These are phyloP conservation scores for Holcopasites calliopsidis DNA, from an alignment of 1,140 invertebrate genomes.

Conservation along the genomic window DNA sequence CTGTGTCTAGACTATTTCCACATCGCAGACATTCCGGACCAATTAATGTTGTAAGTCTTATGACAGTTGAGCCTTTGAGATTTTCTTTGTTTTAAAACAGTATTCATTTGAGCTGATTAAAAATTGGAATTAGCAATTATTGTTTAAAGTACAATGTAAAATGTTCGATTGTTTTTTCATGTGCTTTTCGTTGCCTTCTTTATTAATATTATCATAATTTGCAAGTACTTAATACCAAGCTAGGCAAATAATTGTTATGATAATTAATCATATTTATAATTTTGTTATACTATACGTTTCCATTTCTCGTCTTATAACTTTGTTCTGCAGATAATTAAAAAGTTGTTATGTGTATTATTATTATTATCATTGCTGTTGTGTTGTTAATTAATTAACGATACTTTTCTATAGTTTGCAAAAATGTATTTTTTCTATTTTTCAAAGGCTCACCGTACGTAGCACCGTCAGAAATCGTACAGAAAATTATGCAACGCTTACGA, in stretches of 20 bases:
- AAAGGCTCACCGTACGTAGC: slow-evolving; percentile 80
- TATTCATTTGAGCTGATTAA: background rate
- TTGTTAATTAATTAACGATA: background rate
- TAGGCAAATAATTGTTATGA: background rate
- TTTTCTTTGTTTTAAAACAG: slow-evolving; percentile 10
- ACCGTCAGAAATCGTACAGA: slow-evolving; percentile 82
- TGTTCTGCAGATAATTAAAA: background rate
- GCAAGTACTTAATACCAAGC: background rate
- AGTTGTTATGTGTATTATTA: slow-evolving; percentile 7
- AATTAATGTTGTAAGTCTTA: slow-evolving; percentile 77
- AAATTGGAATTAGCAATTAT: background rate
- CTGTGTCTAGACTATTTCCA: slow-evolving; percentile 69
- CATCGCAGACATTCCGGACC: slow-evolving; percentile 76
- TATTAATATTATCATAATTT: background rate
- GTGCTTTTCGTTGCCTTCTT: background rate
- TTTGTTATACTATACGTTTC: background rate
- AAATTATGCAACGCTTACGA: slow-evolving; percentile 81
- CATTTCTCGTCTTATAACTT: background rate
- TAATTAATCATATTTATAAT: too few species aligned
- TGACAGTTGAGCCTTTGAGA: slow-evolving; percentile 14
- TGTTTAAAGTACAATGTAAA: background rate
- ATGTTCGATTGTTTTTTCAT: too few species aligned
- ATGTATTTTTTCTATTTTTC: slow-evolving; percentile 31
- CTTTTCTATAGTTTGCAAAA: background rate
- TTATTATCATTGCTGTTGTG: background rate